phyloP scores from a whole-genome alignment of 2,113 vertebrate species.

The Anolis carolinensis region DNA sequence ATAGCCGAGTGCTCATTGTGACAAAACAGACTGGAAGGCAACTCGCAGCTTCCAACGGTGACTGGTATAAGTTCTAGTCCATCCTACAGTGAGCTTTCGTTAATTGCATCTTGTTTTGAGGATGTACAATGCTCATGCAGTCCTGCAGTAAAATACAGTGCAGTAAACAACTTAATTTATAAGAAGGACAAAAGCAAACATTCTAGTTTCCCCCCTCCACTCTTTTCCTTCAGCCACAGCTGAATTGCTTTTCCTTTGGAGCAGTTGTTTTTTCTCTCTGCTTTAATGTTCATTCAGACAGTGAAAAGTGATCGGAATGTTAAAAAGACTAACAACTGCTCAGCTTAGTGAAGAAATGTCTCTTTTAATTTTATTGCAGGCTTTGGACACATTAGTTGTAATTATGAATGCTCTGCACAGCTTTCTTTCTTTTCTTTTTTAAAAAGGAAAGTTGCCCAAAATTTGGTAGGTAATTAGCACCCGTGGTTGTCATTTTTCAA shows the following conservation, averaged over 20 bases:
- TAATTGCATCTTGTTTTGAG: not conserved
- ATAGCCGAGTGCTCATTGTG: not conserved
- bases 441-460: slow-evolving; percentile 20
- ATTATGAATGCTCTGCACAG: slow-evolving; percentile 30
- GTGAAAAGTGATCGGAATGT: slow-evolving; percentile 12
- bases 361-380: slow-evolving; percentile 2
- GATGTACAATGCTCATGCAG: not conserved
- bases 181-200: not conserved
- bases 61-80: not conserved
- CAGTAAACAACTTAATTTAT: not conserved
- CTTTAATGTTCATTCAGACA: slow-evolving; percentile 13
- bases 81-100: not conserved
- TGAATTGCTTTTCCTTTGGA: not conserved
- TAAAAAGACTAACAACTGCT: slow-evolving; percentile 14
- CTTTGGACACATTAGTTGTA: slow-evolving; percentile 35
- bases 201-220: not conserved
- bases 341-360: slow-evolving; percentile 2
- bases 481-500: slow-evolving; percentile 28
- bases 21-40: not conserved
- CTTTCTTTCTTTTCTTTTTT: slow-evolving; percentile 6
- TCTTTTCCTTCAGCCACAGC: not conserved
- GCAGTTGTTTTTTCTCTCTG: slow-evolving; percentile 8
- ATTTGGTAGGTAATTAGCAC: slow-evolving; percentile 2
- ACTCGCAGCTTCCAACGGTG: not conserved
- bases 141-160: not conserved